These are phyloP conservation scores for Gnathonemus longibarbis DNA, from an alignment of 2,113 vertebrate genomes.

Conservation along the genomic window DNA sequence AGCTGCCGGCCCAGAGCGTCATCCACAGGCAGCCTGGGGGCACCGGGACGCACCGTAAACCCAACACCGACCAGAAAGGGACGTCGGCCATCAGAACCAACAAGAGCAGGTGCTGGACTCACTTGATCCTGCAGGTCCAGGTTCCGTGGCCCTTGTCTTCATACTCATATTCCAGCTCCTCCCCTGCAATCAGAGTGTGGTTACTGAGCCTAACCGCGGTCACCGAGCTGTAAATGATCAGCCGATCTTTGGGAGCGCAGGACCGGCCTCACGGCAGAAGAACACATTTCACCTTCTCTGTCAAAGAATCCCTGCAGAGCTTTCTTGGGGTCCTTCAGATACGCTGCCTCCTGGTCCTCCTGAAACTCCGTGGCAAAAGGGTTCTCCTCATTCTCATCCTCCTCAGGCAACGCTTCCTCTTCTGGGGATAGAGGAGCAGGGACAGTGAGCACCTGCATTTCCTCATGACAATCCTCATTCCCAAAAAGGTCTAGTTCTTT, in stretches of 20 bases:
- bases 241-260: background rate
- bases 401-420: constrained; percentile 73
- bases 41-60: background rate
- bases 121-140: constrained; percentile 96
- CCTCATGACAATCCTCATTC: background rate
- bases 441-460: background rate
- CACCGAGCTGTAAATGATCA: background rate
- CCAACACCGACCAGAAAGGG: background rate
- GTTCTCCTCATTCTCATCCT: constrained; percentile 94
- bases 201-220: background rate
- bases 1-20: constrained; percentile 85
- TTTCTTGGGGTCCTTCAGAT: constrained; percentile 93
- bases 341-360: constrained; percentile 88
- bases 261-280: background rate
- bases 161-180: constrained; percentile 93
- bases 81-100: background rate
- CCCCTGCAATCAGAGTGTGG: constrained; percentile 59
- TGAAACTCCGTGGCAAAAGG: constrained; percentile 93
- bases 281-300: constrained; percentile 72
- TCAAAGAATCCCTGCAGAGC: constrained; percentile 95
- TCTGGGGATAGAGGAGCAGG: constrained; percentile 48
- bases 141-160: constrained; percentile 83
- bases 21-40: constrained; percentile 79
- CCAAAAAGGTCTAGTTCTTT: background rate
- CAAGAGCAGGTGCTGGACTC: constrained; percentile 25